Evolutionary conservation across 2,888 invertebrate genomes (phyloP).

Genomic region (Dynastes tityus): DNA sequence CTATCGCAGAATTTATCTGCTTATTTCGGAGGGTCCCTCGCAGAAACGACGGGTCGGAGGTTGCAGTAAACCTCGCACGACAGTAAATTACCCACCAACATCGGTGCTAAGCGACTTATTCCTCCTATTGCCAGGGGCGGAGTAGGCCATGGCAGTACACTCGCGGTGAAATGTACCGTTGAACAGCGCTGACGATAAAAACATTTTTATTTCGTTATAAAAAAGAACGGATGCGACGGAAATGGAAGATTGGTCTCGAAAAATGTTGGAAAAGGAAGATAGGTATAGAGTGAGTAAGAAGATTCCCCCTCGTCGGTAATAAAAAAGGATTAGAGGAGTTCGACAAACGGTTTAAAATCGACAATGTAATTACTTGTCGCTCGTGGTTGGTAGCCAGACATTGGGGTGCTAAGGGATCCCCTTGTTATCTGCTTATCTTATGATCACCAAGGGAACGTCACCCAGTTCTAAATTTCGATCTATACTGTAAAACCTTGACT

Average conservation of each 20-base stretch:
- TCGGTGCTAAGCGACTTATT: conserved; percentile 12
- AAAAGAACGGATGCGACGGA: not conserved
- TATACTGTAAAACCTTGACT: no score
- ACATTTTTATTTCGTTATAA: conserved; percentile 30
- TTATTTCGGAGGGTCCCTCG: conserved; percentile 21
- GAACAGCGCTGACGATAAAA: conserved; percentile 13
- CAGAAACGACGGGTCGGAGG: not conserved
- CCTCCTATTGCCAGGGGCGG: conserved; percentile 30
- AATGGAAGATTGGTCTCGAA: not conserved
- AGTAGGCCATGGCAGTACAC: not conserved
- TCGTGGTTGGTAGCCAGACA: not conserved
- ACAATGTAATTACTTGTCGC: conserved; percentile 62
- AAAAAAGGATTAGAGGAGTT: conserved; percentile 64
- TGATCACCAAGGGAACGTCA: no score
- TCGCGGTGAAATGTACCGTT: not conserved
- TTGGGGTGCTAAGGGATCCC: no score
- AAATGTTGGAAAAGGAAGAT: not conserved
- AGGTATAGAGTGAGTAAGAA: conserved; percentile 53
- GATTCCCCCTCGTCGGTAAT: conserved; percentile 60
- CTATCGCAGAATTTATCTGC: conserved; percentile 34
- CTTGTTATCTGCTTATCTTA: no score
- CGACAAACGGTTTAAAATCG: conserved; percentile 62
- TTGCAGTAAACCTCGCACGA: conserved; percentile 9
- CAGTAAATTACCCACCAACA: conserved; percentile 18
- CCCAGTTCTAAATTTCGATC: no score